phyloP scores from a whole-genome alignment of 1,140 invertebrate species.

The Lepidurus couesii region DNA sequence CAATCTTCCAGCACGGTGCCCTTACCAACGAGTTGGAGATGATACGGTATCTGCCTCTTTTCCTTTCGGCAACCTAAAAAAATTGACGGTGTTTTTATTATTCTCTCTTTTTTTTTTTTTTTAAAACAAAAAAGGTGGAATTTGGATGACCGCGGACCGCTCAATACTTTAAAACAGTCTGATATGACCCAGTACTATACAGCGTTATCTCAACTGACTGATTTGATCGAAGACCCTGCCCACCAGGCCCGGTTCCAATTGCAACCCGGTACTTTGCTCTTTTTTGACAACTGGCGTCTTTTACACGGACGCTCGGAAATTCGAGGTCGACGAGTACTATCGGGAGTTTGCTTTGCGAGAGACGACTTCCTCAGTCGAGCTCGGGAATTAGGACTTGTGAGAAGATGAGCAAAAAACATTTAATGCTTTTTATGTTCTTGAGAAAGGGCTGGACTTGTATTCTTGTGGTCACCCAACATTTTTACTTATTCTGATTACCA shows the following conservation, averaged over 20 bases:
- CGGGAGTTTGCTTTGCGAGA: conserved; percentile 52
- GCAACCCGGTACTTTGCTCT: conserved; percentile 57
- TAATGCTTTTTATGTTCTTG: no score
- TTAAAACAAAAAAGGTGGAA: conserved; percentile 54
- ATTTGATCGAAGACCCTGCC: conserved; percentile 49
- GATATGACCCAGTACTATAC: conserved; percentile 57
- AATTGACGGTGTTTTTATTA: neutral
- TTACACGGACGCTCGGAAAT: conserved; percentile 63
- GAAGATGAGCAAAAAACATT: no score
- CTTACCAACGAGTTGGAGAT: conserved; percentile 50
- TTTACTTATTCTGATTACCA: no score
- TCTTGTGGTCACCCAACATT: no score
- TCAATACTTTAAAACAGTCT: conserved; percentile 49
- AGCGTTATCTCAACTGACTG: conserved; percentile 53
- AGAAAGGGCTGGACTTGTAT: no score
- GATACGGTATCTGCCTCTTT: conserved; percentile 46
- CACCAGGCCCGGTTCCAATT: conserved; percentile 57
- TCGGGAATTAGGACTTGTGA: conserved; percentile 45
- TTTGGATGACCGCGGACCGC: conserved; percentile 59
- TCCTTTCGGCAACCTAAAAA: conserved; percentile 6
- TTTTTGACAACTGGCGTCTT: conserved; percentile 69
- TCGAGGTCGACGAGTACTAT: conserved; percentile 53
- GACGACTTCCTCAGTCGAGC: conserved; percentile 57
- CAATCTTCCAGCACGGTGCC: conserved; percentile 51
- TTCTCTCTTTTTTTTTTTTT: neutral